Percentiles rank a stretch among this genome's conserved stretches.
Evolutionary conservation across 2,888 invertebrate species (phyloP).

Genomic region (Drosophila affinis): DNA sequence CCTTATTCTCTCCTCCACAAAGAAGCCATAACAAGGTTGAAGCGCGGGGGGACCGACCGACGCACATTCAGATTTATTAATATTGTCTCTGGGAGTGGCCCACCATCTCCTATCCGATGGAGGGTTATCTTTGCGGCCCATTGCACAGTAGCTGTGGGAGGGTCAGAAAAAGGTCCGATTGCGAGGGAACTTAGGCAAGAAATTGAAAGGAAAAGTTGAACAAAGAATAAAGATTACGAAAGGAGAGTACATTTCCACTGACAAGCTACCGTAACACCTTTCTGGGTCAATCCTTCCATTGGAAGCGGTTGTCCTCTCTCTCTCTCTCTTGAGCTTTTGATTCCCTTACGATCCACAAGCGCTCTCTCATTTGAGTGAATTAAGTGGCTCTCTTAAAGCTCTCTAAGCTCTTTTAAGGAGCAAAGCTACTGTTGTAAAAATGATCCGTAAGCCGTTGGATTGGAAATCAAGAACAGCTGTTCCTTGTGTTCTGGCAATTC

Average conservation of each 20-base stretch:
- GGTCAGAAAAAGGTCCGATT: constrained; percentile 27
- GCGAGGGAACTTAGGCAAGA: not conserved
- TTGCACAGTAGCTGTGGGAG: constrained; percentile 29
- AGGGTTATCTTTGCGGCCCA: constrained; percentile 35
- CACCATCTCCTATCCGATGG: constrained; percentile 20
- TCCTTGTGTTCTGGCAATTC: not conserved
- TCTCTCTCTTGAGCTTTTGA: not conserved
- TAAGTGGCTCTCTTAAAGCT: too few species aligned
- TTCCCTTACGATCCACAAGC: too few species aligned
- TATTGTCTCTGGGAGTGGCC: constrained; percentile 20
- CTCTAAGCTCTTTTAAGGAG: too few species aligned
- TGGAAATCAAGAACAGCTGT: not conserved
- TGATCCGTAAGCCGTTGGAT: too few species aligned
- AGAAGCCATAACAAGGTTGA: constrained; percentile 46
- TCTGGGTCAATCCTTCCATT: not conserved
- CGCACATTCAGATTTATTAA: constrained; percentile 52
- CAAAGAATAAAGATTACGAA: constrained; percentile 4
- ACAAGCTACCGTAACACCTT: not conserved
- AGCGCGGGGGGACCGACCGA: constrained; percentile 3
- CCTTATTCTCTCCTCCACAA: constrained; percentile 23
- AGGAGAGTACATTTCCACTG: not conserved
- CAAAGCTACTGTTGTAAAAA: too few species aligned
- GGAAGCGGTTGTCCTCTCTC: not conserved
- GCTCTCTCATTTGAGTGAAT: too few species aligned
- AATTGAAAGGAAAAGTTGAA: constrained; percentile 1